Percentiles rank a stretch among this genome's conserved stretches.
phyloP scores from a whole-genome alignment of 2,888 invertebrate genomes.

The Apodemia mormo region DNA sequence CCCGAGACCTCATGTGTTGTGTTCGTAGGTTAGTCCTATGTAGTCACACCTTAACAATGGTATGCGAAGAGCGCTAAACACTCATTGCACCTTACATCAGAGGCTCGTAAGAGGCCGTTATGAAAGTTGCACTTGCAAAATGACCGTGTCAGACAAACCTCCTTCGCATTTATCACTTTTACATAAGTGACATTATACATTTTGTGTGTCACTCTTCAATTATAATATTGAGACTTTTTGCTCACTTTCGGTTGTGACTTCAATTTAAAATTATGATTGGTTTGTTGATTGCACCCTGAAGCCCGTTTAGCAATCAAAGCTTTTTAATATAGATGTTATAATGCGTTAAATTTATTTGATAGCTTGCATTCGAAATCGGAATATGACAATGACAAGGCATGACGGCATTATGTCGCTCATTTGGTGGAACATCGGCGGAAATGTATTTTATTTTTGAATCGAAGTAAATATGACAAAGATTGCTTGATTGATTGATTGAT shows the following conservation, averaged over 20 bases:
- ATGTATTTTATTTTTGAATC: too few species aligned
- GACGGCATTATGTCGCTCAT: too few species aligned
- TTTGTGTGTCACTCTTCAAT: slow-evolving; percentile 10
- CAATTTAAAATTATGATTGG: not conserved
- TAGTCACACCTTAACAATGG: slow-evolving; percentile 1
- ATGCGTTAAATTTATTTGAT: too few species aligned
- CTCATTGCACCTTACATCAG: slow-evolving; percentile 14
- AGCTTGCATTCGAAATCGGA: too few species aligned
- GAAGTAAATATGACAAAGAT: too few species aligned
- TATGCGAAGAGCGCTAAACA: slow-evolving; percentile 15
- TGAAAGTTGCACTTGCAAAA: slow-evolving; percentile 56
- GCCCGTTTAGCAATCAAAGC: too few species aligned
- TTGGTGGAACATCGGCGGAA: too few species aligned
- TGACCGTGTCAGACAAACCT: slow-evolving; percentile 7
- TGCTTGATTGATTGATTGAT: too few species aligned
- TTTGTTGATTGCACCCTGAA: not conserved
- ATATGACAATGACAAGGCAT: too few species aligned
- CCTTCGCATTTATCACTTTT: slow-evolving; percentile 13
- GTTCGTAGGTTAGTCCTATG: not conserved
- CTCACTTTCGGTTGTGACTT: not conserved
- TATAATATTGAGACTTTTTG: slow-evolving; percentile 10
- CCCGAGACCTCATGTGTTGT: too few species aligned
- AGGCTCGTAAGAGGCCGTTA: slow-evolving; percentile 42
- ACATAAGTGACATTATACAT: slow-evolving; percentile 2
- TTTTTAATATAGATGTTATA: too few species aligned